Base-by-base conservation (phyloP, 2,797 vertebrate species). In the Coregonus suidteri region DNA sequence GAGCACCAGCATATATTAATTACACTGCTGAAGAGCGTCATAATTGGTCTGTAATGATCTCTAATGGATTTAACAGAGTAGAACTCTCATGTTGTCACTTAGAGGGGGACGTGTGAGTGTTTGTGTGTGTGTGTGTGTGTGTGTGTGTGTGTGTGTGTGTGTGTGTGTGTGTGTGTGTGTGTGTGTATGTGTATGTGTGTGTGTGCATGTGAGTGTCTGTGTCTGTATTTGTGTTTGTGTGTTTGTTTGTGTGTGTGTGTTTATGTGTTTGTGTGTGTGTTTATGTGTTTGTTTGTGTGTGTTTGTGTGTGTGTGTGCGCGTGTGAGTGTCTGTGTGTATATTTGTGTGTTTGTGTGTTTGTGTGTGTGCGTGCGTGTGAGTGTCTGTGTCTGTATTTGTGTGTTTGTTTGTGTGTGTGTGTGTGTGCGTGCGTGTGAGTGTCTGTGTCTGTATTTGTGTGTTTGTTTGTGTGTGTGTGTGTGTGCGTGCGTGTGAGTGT, bases 31-130 rank as follows among this genome's bases (percentile, higher is more conserved):
- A 82, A 85, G 83, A 73, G 74, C 77, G 25, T 80, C 82, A 11
- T 83, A 88, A 87, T 87, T 82, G 25, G 25, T 25, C 25, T 25
- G 25, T 25, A 25, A 25, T 25, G 25, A 80, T 77, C 81, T 75
- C 20, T 89, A 87, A 88, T 85, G 89, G 81, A 86, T 80, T 52
- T 47, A 74, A 20, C 56, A 20, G 18, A n/a, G 56, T 2, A 59
- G 4, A 59, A 76, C 78, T 82, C 77, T 87, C 81, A 75, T 80
- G 76, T 75, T 83, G 75, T 85, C 84, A 71, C 74, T 69, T 77
- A 79, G 76, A 16, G 18, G 75, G 75, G 62, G 81, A 30, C 56
- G 64, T 20, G 54, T 56, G 54, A n/a, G 3, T 62, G 18, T 20
- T n/a, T 20, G 56, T 16, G 2, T 15, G 52, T 59, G 56, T 20